Evolutionary conservation across 2,888 invertebrate species (phyloP), one percentile per base, ranked within the genome.

Genomic region (Ceramica pisi): DNA sequence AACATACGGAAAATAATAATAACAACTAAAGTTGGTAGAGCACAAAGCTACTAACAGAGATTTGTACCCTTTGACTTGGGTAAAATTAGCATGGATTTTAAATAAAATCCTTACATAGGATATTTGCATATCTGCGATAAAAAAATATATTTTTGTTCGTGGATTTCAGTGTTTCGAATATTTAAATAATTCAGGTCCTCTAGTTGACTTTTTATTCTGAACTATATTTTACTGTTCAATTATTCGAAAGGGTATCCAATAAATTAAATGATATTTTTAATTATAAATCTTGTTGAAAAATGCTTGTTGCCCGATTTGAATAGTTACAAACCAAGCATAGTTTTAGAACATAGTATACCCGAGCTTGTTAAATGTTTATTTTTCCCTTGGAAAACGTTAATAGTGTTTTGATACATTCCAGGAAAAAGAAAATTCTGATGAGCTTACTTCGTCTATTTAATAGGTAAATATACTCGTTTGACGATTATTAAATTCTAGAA

Each of bases 281-380:
- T 71, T 71, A 62, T 70, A 74, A 78, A 74, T 78, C 48, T 50
- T 55, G 46, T 78, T 14, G 35, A 59, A 55, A 50, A 51, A 46
- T 26, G n/a, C 12, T 44, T 76, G 53, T 38, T 38, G 48, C 56
- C 46, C 5, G 41, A 46, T 38, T 55, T 75, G n/a, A 55, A 66
- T 31, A 38, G 67, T 10, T 19, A 19, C 19, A 41, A 0, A 16
- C 0, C 1, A 31, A 23, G 35, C 26, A 12, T 44, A 26, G 0
- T 44, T 31, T 26, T 38, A n/a, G 14, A 21, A 46, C 46, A 46
- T 71, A 21, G 12, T 50, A n/a, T 31, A 31, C n/a, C 23, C 0
- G n/a, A 26, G 0, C 19, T 38, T 51, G 6, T 19, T 2, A 21
- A 48, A n/a, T 10, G 31, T 19, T 19, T 46, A n/a, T 35, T 21